Evolutionary conservation across 2,888 invertebrate genomes (phyloP), one percentile per base, ranked within the genome.

Genomic region (Orthosia cruda): DNA sequence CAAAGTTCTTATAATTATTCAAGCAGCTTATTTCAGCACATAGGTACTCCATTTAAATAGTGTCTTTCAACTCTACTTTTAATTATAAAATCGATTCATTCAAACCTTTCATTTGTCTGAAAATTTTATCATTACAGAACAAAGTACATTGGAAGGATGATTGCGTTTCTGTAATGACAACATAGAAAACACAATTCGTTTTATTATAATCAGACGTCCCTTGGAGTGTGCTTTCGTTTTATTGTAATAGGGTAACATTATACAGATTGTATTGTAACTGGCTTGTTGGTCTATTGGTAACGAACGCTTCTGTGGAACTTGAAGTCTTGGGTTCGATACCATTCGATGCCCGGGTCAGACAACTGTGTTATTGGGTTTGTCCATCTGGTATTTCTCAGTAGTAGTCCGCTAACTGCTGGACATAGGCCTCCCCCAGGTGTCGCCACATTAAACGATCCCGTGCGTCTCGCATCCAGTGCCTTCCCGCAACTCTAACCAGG

Each of bases 161-260:
- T 87, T 83, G 87, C 72, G 66, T 70, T 74, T 40, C 66, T 63
- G 73, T 87, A 83, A 88, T 85, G 79, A 80, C 73, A 69, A 50
- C 74, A 77, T 77, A 65, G 85, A 76, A 58, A 11, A 58, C 61
- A 74, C 83, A 76, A 85, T 87, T 85, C 67, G 71, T 82, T 88
- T 87, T 87, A 84, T 85, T 88, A 81, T 88, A 85, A 84, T 87
- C 81, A 79, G 64, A 32, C 74, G 63, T 72, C 77, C 87, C 78
- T 83, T 65, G 20, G 73, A 71, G 85, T 50, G 77, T 62, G 47
- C 70, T 87, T 77, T 55, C 52, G 11, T 81, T 88, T 88, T 88
- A 87, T 87, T 75, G 68, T 75, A 26, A 54, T 45, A 50, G 67
- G 18, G 40, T 58, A 47, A 52, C 67, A 82, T 87, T 83, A 81